These are phyloP conservation scores for Trichacis sp. DNA, from an alignment of 2,888 invertebrate genomes.

Conservation along the genomic window DNA sequence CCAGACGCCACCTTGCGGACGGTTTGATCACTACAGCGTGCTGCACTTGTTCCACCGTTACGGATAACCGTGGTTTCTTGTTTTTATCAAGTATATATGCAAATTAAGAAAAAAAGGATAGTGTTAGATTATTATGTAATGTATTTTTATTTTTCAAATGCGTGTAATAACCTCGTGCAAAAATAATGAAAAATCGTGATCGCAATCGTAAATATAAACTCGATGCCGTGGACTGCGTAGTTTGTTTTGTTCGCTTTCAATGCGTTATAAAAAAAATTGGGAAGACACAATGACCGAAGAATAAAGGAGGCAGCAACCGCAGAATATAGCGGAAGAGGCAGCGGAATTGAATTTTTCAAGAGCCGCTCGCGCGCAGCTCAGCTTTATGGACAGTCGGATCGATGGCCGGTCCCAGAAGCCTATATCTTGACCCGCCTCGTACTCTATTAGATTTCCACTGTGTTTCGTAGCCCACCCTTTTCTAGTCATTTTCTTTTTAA, in stretches of 20 bases:
- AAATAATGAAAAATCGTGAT: no score
- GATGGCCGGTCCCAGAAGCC: slow-evolving; percentile 9
- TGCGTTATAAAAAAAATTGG: slow-evolving; percentile 23
- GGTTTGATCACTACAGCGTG: no score
- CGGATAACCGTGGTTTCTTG: no score
- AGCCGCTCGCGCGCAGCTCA: slow-evolving; percentile 4
- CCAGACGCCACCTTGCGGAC: no score
- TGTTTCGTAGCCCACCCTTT: slow-evolving; percentile 13
- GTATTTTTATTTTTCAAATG: no score
- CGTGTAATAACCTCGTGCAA: no score
- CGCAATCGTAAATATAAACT: no score
- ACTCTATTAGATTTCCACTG: slow-evolving; percentile 21
- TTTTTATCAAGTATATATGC: no score
- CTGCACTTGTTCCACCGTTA: no score
- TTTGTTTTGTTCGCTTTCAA: background rate
- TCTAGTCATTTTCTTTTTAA: slow-evolving; percentile 5
- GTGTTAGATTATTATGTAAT: no score
- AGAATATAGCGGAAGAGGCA: slow-evolving; percentile 15
- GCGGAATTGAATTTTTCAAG: slow-evolving; percentile 25
- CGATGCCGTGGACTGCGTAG: no score
- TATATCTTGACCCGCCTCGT: slow-evolving; percentile 4
- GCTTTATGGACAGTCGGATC: slow-evolving; percentile 14
- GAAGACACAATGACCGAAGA: slow-evolving; percentile 16
- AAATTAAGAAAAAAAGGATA: no score
- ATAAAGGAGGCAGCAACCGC: slow-evolving; percentile 19